Base-by-base conservation (phyloP, 2,113 vertebrate species). In the Lagopus leucura region DNA sequence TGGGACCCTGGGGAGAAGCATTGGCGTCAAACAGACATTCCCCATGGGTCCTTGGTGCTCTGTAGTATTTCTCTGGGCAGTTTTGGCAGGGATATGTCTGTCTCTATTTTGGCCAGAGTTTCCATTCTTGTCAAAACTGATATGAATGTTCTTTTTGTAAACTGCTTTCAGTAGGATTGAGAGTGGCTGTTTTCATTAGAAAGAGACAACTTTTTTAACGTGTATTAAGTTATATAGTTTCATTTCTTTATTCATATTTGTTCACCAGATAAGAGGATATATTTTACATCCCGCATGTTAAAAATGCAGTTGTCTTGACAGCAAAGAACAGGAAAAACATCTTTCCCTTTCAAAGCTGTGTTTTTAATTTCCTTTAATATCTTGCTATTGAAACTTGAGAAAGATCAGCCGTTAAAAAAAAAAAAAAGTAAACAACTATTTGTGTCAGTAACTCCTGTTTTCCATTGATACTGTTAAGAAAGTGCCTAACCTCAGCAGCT, bases 181-280 rank as follows among this genome's bases (percentile, higher is more conserved):
- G 66, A 93, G 40, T 90, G 92, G 93, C 57, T 67, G 40, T 36
- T 95, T 94, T 96, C 86, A 92, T 94, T 89, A 87, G 54, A 92
- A 83, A 71, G n/a, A 94, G 80, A 79, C 30, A 88, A 84, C 94
- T 70, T 72, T 86, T 95, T 94, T 86, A 52, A 84, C 75, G 58
- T 4, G 3, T 40, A 78, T 93, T 73, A 93, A 94, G 85, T 94
- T 87, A 66, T 64, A 86, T 84, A 65, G 54, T 90, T 94, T 67
- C 61, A n/a, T 82, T 50, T 4, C 0, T n/a, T 90, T 90, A 88
- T 90, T 94, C 27, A 45, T 74, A 93, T 94, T 74, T 79, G 22
- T 93, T 96, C 70, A 61, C 48, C 1, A 3, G 76, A 84, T 94
- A 93, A 89, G 71, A 92, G 43, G 63, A 84, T 95, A 80, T 63